Percentiles rank a stretch among this genome's conserved stretches.
These are phyloP conservation scores for Temnopleurus reevesii DNA, from an alignment of 53 echinoderm and acorn worm genomes.

Conservation along the genomic window DNA sequence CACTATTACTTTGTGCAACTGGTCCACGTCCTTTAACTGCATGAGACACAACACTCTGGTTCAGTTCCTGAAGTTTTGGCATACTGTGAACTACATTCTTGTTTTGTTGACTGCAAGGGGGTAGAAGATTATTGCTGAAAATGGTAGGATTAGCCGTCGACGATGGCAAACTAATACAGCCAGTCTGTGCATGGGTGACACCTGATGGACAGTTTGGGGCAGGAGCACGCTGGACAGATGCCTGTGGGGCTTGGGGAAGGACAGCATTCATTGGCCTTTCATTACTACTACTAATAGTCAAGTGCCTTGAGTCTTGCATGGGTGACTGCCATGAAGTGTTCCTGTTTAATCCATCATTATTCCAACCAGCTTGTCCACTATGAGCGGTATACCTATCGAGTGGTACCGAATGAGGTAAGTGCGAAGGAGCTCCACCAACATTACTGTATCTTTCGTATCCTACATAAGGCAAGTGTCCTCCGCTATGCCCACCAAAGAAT, in stretches of 20 bases:
- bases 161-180: background rate
- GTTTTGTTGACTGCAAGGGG: background rate
- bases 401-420: background rate
- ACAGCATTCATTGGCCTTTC: background rate
- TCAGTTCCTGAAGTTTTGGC: background rate
- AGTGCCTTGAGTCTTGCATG: background rate
- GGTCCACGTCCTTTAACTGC: background rate
- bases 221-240: background rate
- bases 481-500: background rate
- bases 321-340: background rate
- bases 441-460: background rate
- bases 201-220: background rate
- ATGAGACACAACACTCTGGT: background rate
- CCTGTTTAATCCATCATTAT: background rate
- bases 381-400: background rate
- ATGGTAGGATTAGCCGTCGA: background rate
- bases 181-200: background rate
- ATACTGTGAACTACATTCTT: background rate
- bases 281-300: background rate
- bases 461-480: background rate
- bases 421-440: background rate
- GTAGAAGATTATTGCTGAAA: too few species aligned
- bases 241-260: background rate
- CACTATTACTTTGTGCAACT: background rate
- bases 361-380: background rate